Conservation (phyloP, 2,888 invertebrate genomes). For the Pterostichus niger region DNA sequence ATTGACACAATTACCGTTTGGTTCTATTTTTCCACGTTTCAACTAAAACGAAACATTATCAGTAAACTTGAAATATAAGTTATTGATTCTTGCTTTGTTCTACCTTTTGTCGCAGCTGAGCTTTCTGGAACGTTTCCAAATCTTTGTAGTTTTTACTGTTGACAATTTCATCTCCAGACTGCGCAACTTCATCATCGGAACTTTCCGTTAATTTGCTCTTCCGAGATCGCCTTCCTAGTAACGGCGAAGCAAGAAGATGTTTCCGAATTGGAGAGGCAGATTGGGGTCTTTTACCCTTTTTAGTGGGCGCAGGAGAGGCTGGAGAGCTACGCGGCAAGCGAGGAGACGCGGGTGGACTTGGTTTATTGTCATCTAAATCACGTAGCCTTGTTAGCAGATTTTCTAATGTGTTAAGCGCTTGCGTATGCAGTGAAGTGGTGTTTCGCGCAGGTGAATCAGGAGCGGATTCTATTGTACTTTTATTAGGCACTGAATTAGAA, state of each 20-base stretch:
- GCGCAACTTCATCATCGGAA: conserved; percentile 88
- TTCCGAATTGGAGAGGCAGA: conserved; percentile 89
- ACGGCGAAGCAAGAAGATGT: conserved; percentile 90
- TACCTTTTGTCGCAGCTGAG: conserved; percentile 94
- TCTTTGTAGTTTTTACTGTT: conserved; percentile 89
- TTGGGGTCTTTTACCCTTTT: conserved; percentile 87
- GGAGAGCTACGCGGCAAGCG: conserved; percentile 89
- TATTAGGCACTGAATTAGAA: conserved; percentile 65
- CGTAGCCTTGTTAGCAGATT: conserved; percentile 80
- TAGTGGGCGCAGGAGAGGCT: conserved; percentile 85
- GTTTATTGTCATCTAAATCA: conserved; percentile 78
- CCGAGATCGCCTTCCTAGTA: conserved; percentile 85
- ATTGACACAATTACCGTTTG: conserved; percentile 76
- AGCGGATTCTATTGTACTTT: conserved; percentile 64
- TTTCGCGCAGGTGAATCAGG: conserved; percentile 68
- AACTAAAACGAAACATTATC: conserved; percentile 79
- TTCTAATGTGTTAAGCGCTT: conserved; percentile 81
- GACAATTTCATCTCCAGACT: conserved; percentile 80
- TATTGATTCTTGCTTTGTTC: conserved; percentile 3
- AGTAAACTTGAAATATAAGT: conserved; percentile 65
- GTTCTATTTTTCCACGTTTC: conserved; percentile 84
- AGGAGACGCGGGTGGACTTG: conserved; percentile 79
- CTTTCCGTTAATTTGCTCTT: conserved; percentile 89
- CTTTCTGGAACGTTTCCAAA: conserved; percentile 94
- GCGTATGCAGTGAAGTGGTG: conserved; percentile 75